Evolutionary conservation across 2,888 invertebrate species (phyloP).

Genomic region (Nephrotoma guestfalica): DNA sequence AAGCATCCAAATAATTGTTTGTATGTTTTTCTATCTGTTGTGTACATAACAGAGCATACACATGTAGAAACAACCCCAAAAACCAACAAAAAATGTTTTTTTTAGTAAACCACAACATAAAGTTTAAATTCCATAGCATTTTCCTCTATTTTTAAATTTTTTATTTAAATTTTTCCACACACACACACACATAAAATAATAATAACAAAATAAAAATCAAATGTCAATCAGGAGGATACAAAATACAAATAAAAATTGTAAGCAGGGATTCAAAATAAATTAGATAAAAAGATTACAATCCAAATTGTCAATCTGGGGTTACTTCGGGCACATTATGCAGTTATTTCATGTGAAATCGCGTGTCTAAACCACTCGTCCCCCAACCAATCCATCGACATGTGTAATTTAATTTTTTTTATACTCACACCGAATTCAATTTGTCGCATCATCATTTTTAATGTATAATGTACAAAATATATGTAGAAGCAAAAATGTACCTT

Average conservation of each 20-base stretch:
- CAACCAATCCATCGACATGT: background rate
- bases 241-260: background rate
- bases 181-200: background rate
- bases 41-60: too few species aligned
- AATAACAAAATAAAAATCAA: background rate
- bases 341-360: background rate
- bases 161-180: background rate
- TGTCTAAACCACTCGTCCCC: background rate
- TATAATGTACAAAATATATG: background rate
- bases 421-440: background rate
- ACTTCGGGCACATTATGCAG: background rate
- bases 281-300: background rate
- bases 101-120: background rate
- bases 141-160: background rate
- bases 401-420: background rate
- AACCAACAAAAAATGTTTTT: too few species aligned
- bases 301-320: background rate
- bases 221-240: background rate
- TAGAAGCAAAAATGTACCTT: background rate
- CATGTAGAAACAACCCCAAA: too few species aligned
- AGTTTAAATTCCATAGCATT: background rate
- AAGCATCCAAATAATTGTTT: too few species aligned
- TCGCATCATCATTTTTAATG: background rate
- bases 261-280: background rate
- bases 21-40: too few species aligned